Conservation (phyloP, 2,888 invertebrate species). For the Boloria selene region DNA sequence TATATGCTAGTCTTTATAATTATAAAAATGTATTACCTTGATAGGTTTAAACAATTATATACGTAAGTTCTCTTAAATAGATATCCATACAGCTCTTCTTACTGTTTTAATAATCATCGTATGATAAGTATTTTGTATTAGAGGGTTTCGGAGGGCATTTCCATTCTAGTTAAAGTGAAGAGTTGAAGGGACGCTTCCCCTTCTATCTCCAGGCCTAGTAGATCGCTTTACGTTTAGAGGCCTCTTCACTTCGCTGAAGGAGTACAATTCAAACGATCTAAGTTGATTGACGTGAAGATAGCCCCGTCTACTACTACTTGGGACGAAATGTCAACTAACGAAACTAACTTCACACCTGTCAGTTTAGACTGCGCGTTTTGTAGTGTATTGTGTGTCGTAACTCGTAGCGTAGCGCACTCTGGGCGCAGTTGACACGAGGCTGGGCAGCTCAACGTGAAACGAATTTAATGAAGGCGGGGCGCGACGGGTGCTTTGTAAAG, state of each 20-base stretch:
- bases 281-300: no score
- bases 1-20: constrained; percentile 81
- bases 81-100: constrained; percentile 55
- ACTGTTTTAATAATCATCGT: constrained; percentile 63
- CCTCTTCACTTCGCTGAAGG: constrained; percentile 5
- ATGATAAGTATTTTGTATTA: constrained; percentile 58
- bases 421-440: constrained; percentile 46
- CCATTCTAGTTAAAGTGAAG: constrained; percentile 34
- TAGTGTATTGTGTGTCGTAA: constrained; percentile 21
- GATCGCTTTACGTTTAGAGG: constrained; percentile 42
- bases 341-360: no score
- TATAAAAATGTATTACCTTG: constrained; percentile 62
- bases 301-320: no score
- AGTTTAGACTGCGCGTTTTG: constrained; percentile 22
- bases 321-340: no score
- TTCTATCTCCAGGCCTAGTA: constrained; percentile 33
- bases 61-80: constrained; percentile 64
- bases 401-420: constrained; percentile 47
- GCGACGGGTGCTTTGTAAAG: constrained; percentile 43
- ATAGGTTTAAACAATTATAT: constrained; percentile 55
- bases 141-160: constrained; percentile 36
- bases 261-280: no score
- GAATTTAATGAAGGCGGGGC: constrained; percentile 39
- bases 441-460: constrained; percentile 44
- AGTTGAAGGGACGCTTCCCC: no score